These are phyloP conservation scores for Schrankia costaestrigalis DNA, from an alignment of 2,888 invertebrate genomes.

Conservation along the genomic window DNA sequence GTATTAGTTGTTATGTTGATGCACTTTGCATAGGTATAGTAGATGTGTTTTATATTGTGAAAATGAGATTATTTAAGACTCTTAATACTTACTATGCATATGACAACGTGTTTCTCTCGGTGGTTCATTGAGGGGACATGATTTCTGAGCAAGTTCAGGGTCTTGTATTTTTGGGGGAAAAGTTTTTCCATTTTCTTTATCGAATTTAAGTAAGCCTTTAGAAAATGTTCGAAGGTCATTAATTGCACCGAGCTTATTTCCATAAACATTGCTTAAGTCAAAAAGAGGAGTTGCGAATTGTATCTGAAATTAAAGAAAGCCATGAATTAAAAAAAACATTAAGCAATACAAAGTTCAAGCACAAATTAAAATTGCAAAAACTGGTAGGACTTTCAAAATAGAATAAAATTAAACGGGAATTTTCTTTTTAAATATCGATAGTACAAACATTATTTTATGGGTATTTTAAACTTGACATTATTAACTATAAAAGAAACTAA, in stretches of 20 bases:
- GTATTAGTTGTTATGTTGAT: too few relatives aligned
- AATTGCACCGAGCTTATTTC: not conserved
- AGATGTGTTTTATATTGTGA: too few relatives aligned
- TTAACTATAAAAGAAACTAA: too few relatives aligned
- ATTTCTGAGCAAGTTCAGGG: not conserved
- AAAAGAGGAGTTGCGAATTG: conserved; percentile 11
- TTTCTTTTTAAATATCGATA: too few relatives aligned
- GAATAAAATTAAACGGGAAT: too few relatives aligned
- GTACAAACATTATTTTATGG: too few relatives aligned
- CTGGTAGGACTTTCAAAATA: too few relatives aligned
- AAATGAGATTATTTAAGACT: too few relatives aligned
- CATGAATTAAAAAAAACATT: too few relatives aligned
- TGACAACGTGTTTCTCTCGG: conserved; percentile 7
- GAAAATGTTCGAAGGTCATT: conserved; percentile 1
- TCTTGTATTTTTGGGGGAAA: conserved; percentile 5
- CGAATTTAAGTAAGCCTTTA: conserved; percentile 7
- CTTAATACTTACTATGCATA: not conserved
- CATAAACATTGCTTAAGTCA: conserved; percentile 15
- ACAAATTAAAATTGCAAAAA: too few relatives aligned
- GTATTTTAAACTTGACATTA: too few relatives aligned
- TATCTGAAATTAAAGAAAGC: conserved; percentile 22
- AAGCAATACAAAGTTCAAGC: not conserved
- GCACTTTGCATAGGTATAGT: too few relatives aligned
- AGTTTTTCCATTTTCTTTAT: conserved; percentile 6
- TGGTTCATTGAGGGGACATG: not conserved